A percentile compares a stretch with the other conserved stretches of the same genome.
Evolutionary conservation across 1,140 invertebrate species (phyloP).

Genomic region (Trypoxylus dichotomus): DNA sequence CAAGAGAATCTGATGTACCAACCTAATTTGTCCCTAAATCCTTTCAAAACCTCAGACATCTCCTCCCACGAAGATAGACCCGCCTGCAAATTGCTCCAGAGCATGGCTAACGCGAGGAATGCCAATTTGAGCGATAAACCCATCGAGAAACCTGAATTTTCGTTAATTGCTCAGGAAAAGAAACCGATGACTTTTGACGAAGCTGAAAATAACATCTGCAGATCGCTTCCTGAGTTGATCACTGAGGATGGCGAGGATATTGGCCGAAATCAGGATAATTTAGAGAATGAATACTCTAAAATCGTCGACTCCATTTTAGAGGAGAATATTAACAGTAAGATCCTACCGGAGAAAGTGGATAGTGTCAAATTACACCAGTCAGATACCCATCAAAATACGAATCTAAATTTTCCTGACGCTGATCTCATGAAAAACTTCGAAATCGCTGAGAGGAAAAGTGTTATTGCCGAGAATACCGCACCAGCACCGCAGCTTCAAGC

Average conservation of each 20-base stretch:
- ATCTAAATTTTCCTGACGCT: background rate
- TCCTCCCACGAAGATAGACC: constrained; percentile 34
- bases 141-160: background rate
- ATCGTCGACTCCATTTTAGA: background rate
- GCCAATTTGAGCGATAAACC: background rate
- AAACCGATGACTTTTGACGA: background rate
- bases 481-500: background rate
- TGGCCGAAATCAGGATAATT: background rate
- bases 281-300: background rate
- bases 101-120: constrained; percentile 7
- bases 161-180: background rate
- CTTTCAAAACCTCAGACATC: constrained; percentile 37
- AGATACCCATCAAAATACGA: background rate
- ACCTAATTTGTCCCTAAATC: constrained; percentile 30
- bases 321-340: background rate
- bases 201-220: background rate
- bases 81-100: constrained; percentile 17
- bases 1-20: constrained; percentile 30
- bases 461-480: background rate
- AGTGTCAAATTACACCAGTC: background rate
- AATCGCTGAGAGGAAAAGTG: background rate
- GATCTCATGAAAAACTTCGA: background rate
- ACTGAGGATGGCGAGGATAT: background rate
- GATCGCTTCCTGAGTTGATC: background rate
- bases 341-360: background rate